These are phyloP conservation scores for Mastomys natalensis DNA, from an alignment of 2,113 vertebrate species.

Conservation along the genomic window DNA sequence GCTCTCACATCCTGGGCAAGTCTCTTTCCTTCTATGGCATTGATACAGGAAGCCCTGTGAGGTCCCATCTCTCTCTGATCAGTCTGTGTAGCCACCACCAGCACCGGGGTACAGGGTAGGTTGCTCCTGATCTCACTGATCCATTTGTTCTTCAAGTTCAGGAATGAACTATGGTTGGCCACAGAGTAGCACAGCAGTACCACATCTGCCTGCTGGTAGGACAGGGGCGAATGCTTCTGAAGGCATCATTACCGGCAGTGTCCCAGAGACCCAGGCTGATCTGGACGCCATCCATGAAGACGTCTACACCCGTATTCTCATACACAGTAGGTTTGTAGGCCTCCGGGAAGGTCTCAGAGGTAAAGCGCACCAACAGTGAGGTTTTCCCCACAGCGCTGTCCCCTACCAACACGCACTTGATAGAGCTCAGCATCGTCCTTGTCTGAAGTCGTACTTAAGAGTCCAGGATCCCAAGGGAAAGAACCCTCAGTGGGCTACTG, in stretches of 20 bases:
- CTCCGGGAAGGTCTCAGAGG: conserved; percentile 96
- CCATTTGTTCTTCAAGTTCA: conserved; percentile 94
- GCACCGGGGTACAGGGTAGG: conserved; percentile 92
- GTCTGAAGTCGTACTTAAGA: neutral
- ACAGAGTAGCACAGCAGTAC: conserved; percentile 97
- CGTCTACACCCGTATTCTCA: conserved; percentile 96
- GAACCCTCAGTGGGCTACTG: conserved; percentile 41
- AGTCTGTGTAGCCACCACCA: conserved; percentile 96
- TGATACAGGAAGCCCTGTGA: conserved; percentile 89
- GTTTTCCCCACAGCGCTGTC: conserved; percentile 97
- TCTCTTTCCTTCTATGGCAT: conserved; percentile 89
- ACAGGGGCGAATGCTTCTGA: conserved; percentile 95
- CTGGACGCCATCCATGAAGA: conserved; percentile 96
- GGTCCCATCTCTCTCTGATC: conserved; percentile 93
- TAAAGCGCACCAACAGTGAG: conserved; percentile 95
- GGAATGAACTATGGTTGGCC: conserved; percentile 93
- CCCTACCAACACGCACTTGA: conserved; percentile 97
- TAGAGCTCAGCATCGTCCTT: conserved; percentile 88
- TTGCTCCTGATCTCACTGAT: conserved; percentile 91
- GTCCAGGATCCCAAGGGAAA: neutral
- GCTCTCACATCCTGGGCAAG: conserved; percentile 94
- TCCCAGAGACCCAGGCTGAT: conserved; percentile 98
- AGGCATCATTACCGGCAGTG: conserved; percentile 95
- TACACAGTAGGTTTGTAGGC: conserved; percentile 96
- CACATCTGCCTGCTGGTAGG: conserved; percentile 97